These are phyloP conservation scores for Apostichopus californicus DNA, from an alignment of 35 echinoderm and acorn worm species.

Conservation along the genomic window DNA sequence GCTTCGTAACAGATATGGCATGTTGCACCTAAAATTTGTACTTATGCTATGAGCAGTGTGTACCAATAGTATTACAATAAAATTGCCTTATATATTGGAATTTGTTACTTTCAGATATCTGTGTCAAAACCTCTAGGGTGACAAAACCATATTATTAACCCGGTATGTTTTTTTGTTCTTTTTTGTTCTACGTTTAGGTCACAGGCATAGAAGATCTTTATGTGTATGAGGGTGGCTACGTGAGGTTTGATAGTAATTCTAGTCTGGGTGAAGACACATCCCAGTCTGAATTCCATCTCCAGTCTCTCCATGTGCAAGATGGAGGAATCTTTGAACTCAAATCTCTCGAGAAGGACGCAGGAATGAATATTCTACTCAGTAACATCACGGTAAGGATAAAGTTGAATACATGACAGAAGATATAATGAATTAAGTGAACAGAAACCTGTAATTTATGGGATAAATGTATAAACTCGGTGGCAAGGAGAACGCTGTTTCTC, in stretches of 20 bases:
- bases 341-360: conserved; percentile 52
- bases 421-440: no score
- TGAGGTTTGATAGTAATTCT: conserved; percentile 78
- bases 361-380: conserved; percentile 64
- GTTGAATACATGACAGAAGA: not conserved
- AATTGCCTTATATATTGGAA: no score
- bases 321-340: conserved; percentile 77
- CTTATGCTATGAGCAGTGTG: no score
- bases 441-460: no score
- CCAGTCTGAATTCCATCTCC: conserved; percentile 54
- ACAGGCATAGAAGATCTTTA: conserved; percentile 80
- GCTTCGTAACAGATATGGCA: no score
- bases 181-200: conserved; percentile 37
- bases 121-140: no score
- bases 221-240: conserved; percentile 86
- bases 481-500: no score
- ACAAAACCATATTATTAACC: no score
- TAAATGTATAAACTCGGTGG: no score
- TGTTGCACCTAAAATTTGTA: no score
- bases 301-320: conserved; percentile 82
- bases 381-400: conserved; percentile 77
- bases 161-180: not conserved
- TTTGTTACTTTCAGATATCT: no score
- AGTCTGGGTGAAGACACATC: conserved; percentile 70
- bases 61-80: no score